Percentiles rank a stretch among this genome's conserved stretches.
phyloP scores from a whole-genome alignment of 2,113 vertebrate species.

The Oryzias woworae region DNA sequence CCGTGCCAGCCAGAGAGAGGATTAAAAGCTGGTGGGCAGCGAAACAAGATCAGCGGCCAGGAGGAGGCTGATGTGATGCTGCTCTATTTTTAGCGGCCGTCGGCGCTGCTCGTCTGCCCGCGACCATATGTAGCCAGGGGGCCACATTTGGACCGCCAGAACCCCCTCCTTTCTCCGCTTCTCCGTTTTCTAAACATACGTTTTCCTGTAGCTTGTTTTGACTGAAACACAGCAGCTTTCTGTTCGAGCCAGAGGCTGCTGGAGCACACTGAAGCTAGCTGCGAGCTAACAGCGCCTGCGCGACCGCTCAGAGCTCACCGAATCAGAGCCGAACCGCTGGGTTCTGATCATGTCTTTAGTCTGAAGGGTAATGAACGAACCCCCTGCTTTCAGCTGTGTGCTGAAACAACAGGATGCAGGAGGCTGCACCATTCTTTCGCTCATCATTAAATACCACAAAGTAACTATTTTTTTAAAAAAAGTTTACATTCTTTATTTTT shows the following conservation, averaged over 20 bases:
- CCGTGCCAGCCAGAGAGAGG: not conserved
- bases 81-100: slow-evolving; percentile 87
- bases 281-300: no score
- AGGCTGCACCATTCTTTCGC: no score
- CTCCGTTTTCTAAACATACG: not conserved
- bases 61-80: slow-evolving; percentile 49
- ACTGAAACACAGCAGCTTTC: not conserved
- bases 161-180: slow-evolving; percentile 13
- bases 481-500: no score
- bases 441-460: no score
- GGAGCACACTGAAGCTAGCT: not conserved
- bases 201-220: not conserved
- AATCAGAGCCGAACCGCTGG: no score
- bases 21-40: slow-evolving; percentile 59
- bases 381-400: no score
- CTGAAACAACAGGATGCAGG: no score
- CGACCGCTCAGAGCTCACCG: no score
- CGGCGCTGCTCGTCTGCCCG: slow-evolving; percentile 69
- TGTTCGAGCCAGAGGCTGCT: not conserved
- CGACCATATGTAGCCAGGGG: slow-evolving; percentile 73
- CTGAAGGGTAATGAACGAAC: no score
- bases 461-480: no score
- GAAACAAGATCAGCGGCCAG: slow-evolving; percentile 57
- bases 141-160: slow-evolving; percentile 65
- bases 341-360: no score